phyloP scores from a whole-genome alignment of 1,140 invertebrate genomes.

The Fopius arisanus region DNA sequence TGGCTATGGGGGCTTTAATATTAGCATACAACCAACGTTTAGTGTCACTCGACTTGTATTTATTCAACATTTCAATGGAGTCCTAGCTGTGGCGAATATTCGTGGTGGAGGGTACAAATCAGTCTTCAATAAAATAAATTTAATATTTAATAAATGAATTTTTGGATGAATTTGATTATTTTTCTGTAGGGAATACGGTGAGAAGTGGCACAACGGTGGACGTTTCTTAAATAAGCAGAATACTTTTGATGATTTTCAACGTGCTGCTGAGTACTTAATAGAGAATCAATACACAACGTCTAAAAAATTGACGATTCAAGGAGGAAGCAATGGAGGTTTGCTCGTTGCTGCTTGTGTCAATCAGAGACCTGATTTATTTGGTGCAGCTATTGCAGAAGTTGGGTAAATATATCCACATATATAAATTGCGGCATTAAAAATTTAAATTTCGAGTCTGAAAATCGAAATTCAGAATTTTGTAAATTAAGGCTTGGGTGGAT shows the following conservation, averaged over 20 bases:
- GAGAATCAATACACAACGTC: conserved; percentile 81
- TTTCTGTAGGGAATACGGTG: conserved; percentile 88
- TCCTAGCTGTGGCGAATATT: conserved; percentile 93
- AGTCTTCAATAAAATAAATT: not conserved
- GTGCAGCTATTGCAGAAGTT: conserved; percentile 89
- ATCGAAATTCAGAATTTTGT: too few species aligned
- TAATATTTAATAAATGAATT: not conserved
- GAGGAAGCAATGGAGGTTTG: conserved; percentile 96
- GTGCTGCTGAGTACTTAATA: conserved; percentile 91
- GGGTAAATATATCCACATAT: conserved; percentile 69
- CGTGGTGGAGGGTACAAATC: conserved; percentile 87
- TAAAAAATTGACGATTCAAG: conserved; percentile 86
- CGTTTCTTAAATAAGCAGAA: conserved; percentile 95
- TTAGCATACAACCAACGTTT: conserved; percentile 87
- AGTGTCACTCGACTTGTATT: conserved; percentile 86
- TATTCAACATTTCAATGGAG: conserved; percentile 88
- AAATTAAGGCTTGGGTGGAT: too few species aligned
- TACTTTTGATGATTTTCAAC: conserved; percentile 96
- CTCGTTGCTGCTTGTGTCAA: conserved; percentile 92
- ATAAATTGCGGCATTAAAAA: too few species aligned
- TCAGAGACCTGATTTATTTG: conserved; percentile 95
- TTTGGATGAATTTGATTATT: conserved; percentile 23
- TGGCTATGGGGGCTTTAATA: conserved; percentile 98
- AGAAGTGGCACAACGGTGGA: conserved; percentile 95
- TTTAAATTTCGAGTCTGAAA: not conserved